phyloP scores from a whole-genome alignment of 2,797 vertebrate species.

The Peromyscus aztecus region DNA sequence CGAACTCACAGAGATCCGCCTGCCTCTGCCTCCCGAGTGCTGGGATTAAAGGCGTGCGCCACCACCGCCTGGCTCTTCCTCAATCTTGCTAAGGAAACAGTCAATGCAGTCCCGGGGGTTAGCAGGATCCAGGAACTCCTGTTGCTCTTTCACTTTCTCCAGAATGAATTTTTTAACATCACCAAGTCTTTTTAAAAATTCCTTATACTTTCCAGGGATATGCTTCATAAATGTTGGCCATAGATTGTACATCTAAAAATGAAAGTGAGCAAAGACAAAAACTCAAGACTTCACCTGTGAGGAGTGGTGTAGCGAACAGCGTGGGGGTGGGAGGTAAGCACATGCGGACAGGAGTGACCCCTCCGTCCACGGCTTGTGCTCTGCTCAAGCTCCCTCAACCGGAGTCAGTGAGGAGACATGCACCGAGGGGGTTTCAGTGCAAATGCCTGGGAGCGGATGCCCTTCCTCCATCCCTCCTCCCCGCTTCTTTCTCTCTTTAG shows the following conservation, averaged over 20 bases:
- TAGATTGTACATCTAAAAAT: constrained; percentile 77
- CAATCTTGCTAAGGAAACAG: constrained; percentile 79
- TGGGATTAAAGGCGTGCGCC: too few species aligned
- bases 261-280: constrained; percentile 21
- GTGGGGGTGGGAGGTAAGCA: too few species aligned
- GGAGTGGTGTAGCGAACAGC: not conserved
- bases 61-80: too few species aligned
- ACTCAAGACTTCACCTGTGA: not conserved
- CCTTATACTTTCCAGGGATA: constrained; percentile 80
- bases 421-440: not conserved
- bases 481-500: not conserved
- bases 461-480: not conserved
- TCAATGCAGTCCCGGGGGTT: constrained; percentile 76
- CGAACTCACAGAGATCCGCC: too few species aligned
- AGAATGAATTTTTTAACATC: constrained; percentile 62
- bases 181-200: not conserved
- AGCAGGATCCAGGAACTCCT: constrained; percentile 68
- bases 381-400: not conserved
- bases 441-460: not conserved
- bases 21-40: too few species aligned
- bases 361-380: not conserved
- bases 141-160: constrained; percentile 72
- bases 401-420: not conserved
- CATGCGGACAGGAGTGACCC: not conserved
- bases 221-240: constrained; percentile 64